Evolutionary conservation across 2,113 vertebrate genomes (phyloP).

Genomic region (Coptodon rendalli): DNA sequence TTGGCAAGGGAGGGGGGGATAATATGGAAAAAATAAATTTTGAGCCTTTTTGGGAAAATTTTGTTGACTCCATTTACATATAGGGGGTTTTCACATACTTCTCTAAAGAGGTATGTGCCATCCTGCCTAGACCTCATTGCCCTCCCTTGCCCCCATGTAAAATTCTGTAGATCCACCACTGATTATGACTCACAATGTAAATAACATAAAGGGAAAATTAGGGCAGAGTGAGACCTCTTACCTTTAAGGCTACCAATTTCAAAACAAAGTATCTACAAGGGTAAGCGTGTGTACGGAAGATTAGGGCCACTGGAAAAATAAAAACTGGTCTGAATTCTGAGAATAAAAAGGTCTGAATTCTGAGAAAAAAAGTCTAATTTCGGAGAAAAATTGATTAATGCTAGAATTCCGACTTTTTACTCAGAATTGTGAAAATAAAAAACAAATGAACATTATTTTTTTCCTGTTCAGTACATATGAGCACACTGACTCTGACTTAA

Average conservation of each 20-base stretch:
- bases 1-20: too few species aligned
- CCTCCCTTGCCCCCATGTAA: background rate
- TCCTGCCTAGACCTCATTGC: background rate
- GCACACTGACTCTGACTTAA: background rate
- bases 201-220: fast-evolving
- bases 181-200: background rate
- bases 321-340: background rate
- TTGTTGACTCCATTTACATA: background rate
- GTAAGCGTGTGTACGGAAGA: background rate
- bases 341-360: background rate
- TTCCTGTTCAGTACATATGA: background rate
- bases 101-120: background rate
- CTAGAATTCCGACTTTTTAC: background rate
- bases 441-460: background rate
- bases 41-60: background rate
- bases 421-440: background rate
- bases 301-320: background rate
- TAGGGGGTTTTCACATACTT: background rate
- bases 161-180: background rate
- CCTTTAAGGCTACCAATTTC: background rate
- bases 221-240: conserved; percentile 21
- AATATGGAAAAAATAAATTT: background rate
- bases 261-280: background rate
- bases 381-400: fast-evolving
- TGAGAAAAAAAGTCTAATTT: background rate